phyloP scores from a whole-genome alignment of 2,888 invertebrate genomes.

The Leptinotarsa tumamoca region DNA sequence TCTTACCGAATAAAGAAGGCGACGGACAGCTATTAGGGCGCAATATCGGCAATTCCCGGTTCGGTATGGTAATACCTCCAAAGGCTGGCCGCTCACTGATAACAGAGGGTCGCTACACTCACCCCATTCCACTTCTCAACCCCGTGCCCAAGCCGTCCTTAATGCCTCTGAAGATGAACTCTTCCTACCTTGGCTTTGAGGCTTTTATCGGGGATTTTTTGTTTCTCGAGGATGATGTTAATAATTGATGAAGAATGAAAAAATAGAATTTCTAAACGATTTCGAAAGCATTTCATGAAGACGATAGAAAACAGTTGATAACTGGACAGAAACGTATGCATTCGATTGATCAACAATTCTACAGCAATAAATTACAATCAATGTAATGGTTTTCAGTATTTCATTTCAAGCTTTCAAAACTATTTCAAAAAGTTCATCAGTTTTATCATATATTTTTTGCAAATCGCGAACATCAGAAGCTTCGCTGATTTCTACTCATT shows the following conservation, averaged over 20 bases:
- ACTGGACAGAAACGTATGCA: too few relatives aligned
- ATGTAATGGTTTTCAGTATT: too few relatives aligned
- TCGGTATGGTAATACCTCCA: slow-evolving; percentile 66
- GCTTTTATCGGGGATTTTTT: slow-evolving; percentile 33
- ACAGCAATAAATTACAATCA: too few relatives aligned
- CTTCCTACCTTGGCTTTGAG: slow-evolving; percentile 30
- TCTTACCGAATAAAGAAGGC: slow-evolving; percentile 46
- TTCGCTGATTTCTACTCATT: too few relatives aligned
- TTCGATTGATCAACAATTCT: too few relatives aligned
- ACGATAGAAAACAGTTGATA: too few relatives aligned
- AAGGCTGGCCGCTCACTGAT: slow-evolving; percentile 67
- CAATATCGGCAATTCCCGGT: slow-evolving; percentile 64
- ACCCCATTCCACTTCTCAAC: slow-evolving; percentile 26
- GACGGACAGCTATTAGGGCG: slow-evolving; percentile 52
- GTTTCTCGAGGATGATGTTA: slow-evolving; percentile 34
- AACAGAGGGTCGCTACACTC: slow-evolving; percentile 65
- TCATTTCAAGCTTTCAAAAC: too few relatives aligned
- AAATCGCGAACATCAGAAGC: too few relatives aligned
- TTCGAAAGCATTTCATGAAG: too few relatives aligned
- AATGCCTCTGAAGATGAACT: slow-evolving; percentile 42
- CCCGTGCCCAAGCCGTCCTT: slow-evolving; percentile 35
- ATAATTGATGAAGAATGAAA: slow-evolving; percentile 37
- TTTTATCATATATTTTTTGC: too few relatives aligned
- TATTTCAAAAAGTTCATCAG: too few relatives aligned
- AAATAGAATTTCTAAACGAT: background rate